Percentiles rank a stretch among this genome's conserved stretches.
Conservation (phyloP, 2,113 vertebrate genomes). For the Ursus arctos region DNA sequence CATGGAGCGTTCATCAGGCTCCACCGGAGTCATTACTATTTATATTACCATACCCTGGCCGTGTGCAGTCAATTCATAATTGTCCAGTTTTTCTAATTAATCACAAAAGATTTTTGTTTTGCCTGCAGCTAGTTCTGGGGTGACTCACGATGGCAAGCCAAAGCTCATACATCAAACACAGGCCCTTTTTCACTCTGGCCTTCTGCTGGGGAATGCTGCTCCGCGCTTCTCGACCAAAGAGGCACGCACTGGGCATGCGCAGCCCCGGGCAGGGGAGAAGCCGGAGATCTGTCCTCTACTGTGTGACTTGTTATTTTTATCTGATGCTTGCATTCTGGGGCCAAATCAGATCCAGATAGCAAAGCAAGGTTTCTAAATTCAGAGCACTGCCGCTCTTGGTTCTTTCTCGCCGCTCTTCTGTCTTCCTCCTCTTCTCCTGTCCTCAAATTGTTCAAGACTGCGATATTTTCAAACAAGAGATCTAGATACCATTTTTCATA, state of each 20-base stretch:
- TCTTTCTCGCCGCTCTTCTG: not conserved
- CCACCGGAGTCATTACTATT: constrained; percentile 92
- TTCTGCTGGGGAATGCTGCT: constrained; percentile 87
- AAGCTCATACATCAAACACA: constrained; percentile 94
- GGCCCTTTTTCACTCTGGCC: constrained; percentile 88
- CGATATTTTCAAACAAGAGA: constrained; percentile 47
- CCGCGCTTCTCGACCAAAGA: constrained; percentile 73
- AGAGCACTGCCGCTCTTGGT: constrained; percentile 38
- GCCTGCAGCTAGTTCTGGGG: constrained; percentile 93
- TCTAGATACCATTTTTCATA: constrained; percentile 2
- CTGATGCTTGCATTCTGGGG: constrained; percentile 90
- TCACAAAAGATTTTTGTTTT: constrained; percentile 96
- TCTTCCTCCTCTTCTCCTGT: not conserved
- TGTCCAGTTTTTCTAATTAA: constrained; percentile 97
- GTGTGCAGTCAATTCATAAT: constrained; percentile 93
- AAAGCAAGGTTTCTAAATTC: constrained; percentile 81
- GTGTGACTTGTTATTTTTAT: constrained; percentile 95
- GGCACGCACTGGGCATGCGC: constrained; percentile 85
- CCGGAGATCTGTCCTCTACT: constrained; percentile 90
- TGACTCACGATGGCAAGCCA: constrained; percentile 93
- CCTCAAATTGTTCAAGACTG: constrained; percentile 23
- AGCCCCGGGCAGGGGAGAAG: constrained; percentile 89
- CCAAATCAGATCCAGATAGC: constrained; percentile 86
- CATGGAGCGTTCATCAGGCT: constrained; percentile 83
- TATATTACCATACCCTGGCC: constrained; percentile 90